Conservation (phyloP, 2,888 invertebrate genomes). For the Ophioninae sp. region DNA sequence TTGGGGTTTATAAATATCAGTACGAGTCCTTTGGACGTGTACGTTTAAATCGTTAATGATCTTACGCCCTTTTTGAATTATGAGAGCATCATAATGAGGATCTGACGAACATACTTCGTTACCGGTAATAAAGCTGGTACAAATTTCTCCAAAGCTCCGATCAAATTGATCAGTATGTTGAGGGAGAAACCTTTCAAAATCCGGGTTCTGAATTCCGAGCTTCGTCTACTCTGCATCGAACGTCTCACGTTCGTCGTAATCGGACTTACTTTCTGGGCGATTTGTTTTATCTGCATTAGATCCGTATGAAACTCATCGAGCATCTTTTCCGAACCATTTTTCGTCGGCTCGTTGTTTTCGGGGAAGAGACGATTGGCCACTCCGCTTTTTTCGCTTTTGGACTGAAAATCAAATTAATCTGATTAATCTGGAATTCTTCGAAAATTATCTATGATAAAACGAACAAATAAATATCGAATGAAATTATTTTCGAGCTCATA, state of each 20-base stretch:
- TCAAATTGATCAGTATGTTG: background rate
- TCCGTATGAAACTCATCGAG: slow-evolving; percentile 34
- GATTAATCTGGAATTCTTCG: background rate
- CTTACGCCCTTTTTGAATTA: background rate
- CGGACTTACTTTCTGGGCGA: slow-evolving; percentile 37
- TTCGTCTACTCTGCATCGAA: slow-evolving; percentile 30
- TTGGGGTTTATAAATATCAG: background rate
- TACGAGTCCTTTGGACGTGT: background rate
- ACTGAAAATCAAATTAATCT: background rate
- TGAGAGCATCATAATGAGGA: background rate
- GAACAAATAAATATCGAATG: background rate
- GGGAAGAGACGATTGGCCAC: background rate
- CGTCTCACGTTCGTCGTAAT: slow-evolving; percentile 31
- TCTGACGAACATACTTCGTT: slow-evolving; percentile 24
- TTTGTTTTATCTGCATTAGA: slow-evolving; percentile 20
- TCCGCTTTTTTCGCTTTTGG: background rate
- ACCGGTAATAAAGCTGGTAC: slow-evolving; percentile 20
- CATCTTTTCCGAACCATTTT: slow-evolving; percentile 1
- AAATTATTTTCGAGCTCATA: background rate
- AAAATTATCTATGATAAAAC: background rate
- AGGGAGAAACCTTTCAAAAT: background rate
- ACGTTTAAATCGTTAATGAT: background rate
- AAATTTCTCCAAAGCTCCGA: slow-evolving; percentile 26
- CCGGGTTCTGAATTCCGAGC: background rate
- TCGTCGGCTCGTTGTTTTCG: background rate